Conservation (phyloP, 2,113 vertebrate species). For the Saimiri boliviensis region DNA sequence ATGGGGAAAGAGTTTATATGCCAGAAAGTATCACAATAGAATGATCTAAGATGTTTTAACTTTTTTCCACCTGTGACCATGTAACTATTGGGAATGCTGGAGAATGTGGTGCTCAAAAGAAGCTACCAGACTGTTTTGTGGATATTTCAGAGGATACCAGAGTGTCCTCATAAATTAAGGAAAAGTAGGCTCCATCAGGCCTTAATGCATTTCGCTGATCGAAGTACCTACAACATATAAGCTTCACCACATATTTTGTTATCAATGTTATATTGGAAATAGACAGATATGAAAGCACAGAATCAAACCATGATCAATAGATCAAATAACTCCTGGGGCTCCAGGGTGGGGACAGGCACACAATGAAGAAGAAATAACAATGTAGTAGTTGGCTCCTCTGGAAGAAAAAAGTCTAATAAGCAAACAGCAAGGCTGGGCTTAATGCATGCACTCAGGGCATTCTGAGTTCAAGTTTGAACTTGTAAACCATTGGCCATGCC, state of each 20-base stretch:
- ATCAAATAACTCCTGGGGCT: neutral
- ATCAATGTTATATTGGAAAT: neutral
- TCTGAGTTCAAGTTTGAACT: neutral
- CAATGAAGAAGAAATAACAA: neutral
- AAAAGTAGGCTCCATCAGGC: neutral
- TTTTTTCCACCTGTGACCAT: neutral
- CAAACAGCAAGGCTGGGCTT: neutral
- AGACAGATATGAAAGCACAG: neutral
- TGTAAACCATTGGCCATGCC: neutral
- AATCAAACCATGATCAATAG: neutral
- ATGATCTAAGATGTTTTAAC: neutral
- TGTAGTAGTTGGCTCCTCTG: neutral
- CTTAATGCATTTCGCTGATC: neutral
- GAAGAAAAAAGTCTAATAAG: neutral
- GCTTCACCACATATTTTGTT: neutral
- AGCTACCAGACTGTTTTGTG: neutral
- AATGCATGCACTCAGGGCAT: neutral
- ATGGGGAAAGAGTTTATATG: neutral
- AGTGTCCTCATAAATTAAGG: neutral
- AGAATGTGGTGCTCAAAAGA: neutral
- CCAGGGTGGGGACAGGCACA: neutral
- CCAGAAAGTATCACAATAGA: neutral
- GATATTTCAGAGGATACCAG: constrained; percentile 1
- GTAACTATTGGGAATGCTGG: neutral
- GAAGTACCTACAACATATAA: neutral